Evolutionary conservation across 2,888 invertebrate species (phyloP), one percentile per base, ranked within the genome.

Genomic region (Parnassius smintheus): DNA sequence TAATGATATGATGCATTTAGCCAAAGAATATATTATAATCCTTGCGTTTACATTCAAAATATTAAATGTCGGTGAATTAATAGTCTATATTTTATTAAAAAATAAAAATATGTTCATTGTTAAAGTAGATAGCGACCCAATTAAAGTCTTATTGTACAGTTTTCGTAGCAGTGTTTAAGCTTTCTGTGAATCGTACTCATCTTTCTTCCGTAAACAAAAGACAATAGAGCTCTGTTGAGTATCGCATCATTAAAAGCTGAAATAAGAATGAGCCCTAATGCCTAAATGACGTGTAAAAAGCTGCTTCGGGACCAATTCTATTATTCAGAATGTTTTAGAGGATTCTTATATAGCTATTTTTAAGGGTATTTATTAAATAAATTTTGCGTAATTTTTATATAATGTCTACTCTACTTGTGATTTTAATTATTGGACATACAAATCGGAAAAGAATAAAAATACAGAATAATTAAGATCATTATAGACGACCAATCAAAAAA

Each of bases 211-310:
- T 35, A 45, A 35, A 56, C 51, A 51, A 51, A 56, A 56, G 18
- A 61, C 55, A 60, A 60, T 49, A 35, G 42, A 44, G 7, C 42
- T 49, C 42, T 42, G 42, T 48, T 9, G 42, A 55, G 44, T 56
- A 7, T 50, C 51, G 50, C 61, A 45, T 61, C 61, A 61, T 56
- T 61, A 54, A 61, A 61, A 61, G 42, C 44, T 61, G 35, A 50
- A 56, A 61, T 50, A 44, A 45, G 13, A 56, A 61, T 56, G 42
- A 11, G 22, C n/a, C 1, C 7, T 11, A 42, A 54, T 54, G 41
- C 9, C 13, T 52, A 48, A 54, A 13, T 41, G 2, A 11, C 8
- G 44, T 11, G 2, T 11, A 44, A 11, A 44, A 2, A n/a, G n/a
- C 46, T 11, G 46, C n/a, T 46, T 12, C 7, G 46, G 46, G n/a